A percentile compares a stretch with the other conserved stretches of the same genome.
These are phyloP conservation scores for Andricus quercusramuli DNA, from an alignment of 2,888 invertebrate genomes.

Conservation along the genomic window DNA sequence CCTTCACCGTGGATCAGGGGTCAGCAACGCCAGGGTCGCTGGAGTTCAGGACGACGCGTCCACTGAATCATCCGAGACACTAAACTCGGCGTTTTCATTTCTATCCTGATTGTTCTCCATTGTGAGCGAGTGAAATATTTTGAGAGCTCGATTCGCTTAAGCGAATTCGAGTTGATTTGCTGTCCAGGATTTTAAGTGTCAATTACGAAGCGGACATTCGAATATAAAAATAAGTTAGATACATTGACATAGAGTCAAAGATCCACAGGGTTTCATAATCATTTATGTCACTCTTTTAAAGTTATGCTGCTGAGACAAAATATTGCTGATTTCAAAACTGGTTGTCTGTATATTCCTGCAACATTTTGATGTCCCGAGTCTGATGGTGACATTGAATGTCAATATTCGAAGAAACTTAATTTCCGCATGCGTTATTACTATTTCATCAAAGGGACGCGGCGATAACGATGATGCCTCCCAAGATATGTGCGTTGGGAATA, in stretches of 20 bases:
- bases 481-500: not conserved
- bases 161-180: constrained; percentile 13
- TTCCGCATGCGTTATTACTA: not conserved
- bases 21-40: constrained; percentile 52
- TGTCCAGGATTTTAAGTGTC: not conserved
- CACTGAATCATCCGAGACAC: constrained; percentile 34
- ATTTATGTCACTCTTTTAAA: not conserved
- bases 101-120: constrained; percentile 23
- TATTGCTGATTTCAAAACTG: not conserved
- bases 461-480: not conserved
- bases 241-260: not conserved
- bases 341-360: not conserved
- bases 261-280: not conserved
- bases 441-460: not conserved
- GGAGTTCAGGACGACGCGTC: constrained; percentile 17
- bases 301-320: not conserved
- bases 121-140: constrained; percentile 27
- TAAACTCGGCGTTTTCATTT: constrained; percentile 31
- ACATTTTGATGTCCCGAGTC: not conserved
- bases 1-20: constrained; percentile 42
- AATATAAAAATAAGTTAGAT: not conserved
- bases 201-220: not conserved
- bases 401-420: not conserved
- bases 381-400: not conserved
- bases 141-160: not conserved